Percentiles rank a stretch among this genome's conserved stretches.
These are phyloP conservation scores for Onychomys arenicola DNA, from an alignment of 2,797 vertebrate species.

Conservation along the genomic window DNA sequence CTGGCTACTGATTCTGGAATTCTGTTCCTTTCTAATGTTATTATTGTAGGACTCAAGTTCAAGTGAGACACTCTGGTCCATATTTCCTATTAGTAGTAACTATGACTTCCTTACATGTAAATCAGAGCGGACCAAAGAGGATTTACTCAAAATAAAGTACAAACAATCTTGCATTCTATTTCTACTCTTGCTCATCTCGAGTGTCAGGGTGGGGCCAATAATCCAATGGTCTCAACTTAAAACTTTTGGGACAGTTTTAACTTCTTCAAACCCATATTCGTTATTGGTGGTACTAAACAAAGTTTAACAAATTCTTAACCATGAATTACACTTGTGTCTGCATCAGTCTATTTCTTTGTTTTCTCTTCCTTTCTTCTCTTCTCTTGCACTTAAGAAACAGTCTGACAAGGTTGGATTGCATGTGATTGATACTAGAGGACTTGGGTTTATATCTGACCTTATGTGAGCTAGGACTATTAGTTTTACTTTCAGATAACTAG, in stretches of 20 bases:
- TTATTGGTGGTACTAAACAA: neutral
- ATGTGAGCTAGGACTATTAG: neutral
- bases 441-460: neutral
- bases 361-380: neutral
- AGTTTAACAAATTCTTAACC: neutral
- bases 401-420: neutral
- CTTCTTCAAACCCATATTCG: neutral
- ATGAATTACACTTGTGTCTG: neutral
- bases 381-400: neutral
- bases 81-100: neutral
- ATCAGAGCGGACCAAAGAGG: neutral
- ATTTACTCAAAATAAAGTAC: neutral
- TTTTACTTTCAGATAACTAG: neutral
- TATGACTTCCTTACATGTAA: neutral
- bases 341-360: neutral
- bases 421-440: neutral
- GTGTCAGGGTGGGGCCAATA: neutral
- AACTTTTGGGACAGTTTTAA: neutral
- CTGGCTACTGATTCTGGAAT: neutral
- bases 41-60: neutral
- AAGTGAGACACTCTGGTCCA: neutral
- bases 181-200: neutral
- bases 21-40: neutral
- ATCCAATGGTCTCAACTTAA: neutral
- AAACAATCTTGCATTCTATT: neutral